Evolutionary conservation across 1,140 invertebrate species (phyloP).

Genomic region (Rhopalosiphum maidis): DNA sequence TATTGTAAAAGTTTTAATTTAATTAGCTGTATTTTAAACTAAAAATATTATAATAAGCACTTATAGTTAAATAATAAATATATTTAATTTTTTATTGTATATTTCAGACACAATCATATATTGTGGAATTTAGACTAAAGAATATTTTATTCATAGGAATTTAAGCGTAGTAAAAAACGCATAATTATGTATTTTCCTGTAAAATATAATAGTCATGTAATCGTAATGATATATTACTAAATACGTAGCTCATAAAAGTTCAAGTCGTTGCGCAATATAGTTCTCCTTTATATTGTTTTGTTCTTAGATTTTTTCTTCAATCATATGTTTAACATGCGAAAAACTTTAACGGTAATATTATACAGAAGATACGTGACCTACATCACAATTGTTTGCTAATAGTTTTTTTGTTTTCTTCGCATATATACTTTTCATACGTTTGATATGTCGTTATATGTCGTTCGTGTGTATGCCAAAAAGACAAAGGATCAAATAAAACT

Average conservation of each 20-base stretch:
- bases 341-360: constrained; percentile 45
- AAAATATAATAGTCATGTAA: neutral
- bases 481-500: neutral
- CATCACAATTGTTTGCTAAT: constrained; percentile 39
- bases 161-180: too few relatives aligned
- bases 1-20: neutral
- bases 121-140: neutral
- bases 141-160: too few relatives aligned
- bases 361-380: constrained; percentile 43
- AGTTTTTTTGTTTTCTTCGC: constrained; percentile 51
- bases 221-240: neutral
- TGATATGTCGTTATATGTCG: neutral
- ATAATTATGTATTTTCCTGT: neutral
- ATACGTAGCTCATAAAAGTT: neutral
- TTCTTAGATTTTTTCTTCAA: constrained; percentile 15
- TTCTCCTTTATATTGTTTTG: neutral
- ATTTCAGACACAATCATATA: neutral
- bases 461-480: neutral
- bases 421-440: neutral
- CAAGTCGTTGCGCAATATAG: neutral
- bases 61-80: too few relatives aligned
- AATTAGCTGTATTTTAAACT: neutral
- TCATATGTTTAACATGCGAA: constrained; percentile 37
- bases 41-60: neutral
- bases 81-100: neutral